These are phyloP conservation scores for Zenarchopterus dispar DNA, from an alignment of 2,797 vertebrate genomes.

Conservation along the genomic window DNA sequence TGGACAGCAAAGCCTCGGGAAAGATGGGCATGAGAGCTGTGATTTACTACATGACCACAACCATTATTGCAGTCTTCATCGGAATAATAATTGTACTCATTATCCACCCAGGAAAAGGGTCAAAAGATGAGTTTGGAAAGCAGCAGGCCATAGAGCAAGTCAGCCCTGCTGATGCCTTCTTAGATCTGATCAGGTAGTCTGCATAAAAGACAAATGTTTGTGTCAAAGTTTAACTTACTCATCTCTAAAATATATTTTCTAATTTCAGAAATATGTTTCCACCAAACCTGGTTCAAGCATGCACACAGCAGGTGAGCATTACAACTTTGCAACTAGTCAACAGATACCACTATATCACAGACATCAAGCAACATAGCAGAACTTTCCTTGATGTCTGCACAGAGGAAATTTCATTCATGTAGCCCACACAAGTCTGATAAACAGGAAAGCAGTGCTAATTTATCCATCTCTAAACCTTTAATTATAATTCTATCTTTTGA, in stretches of 20 bases:
- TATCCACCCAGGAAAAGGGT: conserved; percentile 96
- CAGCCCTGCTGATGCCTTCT: conserved; percentile 94
- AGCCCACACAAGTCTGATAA: no score
- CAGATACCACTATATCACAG: not conserved
- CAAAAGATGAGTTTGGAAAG: conserved; percentile 94
- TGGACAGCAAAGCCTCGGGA: conserved; percentile 96
- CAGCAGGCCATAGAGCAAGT: conserved; percentile 93
- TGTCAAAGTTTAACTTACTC: not conserved
- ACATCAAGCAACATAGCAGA: not conserved
- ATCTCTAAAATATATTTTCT: conserved; percentile 40
- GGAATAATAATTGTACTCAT: conserved; percentile 96
- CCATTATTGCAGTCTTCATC: conserved; percentile 93
- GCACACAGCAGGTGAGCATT: conserved; percentile 94
- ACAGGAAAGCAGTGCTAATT: no score
- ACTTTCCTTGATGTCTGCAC: not conserved
- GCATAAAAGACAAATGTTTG: not conserved
- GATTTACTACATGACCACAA: conserved; percentile 97
- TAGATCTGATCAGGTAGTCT: conserved; percentile 95
- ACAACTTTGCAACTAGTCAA: no score
- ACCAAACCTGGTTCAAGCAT: conserved; percentile 97
- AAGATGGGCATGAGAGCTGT: conserved; percentile 98
- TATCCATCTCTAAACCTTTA: no score
- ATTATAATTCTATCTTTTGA: no score
- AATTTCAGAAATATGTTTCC: conserved; percentile 97
- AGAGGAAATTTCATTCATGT: no score